phyloP scores from a whole-genome alignment of 2,888 invertebrate species.

The Andrena praecox region DNA sequence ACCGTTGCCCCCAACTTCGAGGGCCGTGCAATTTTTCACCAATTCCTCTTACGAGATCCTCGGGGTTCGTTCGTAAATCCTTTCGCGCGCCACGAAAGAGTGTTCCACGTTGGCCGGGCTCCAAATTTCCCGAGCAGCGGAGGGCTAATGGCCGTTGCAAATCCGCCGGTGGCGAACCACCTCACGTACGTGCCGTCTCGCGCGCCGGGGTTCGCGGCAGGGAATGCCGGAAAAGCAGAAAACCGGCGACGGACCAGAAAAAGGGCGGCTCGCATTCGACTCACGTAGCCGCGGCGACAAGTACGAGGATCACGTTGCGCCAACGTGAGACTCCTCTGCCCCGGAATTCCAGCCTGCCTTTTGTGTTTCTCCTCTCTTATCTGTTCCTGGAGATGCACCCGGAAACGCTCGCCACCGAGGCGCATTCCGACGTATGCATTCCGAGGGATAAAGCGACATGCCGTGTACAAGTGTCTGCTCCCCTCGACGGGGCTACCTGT shows the following conservation, averaged over 20 bases:
- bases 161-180: slow-evolving; percentile 27
- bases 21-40: too few species aligned
- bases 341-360: slow-evolving; percentile 69
- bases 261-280: slow-evolving; percentile 46
- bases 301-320: slow-evolving; percentile 62
- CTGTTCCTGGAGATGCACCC: slow-evolving; percentile 70
- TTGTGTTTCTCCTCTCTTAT: slow-evolving; percentile 63
- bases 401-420: slow-evolving; percentile 54
- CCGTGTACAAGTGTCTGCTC: slow-evolving; percentile 23
- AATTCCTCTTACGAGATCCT: neutral
- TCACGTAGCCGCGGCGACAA: slow-evolving; percentile 41
- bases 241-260: slow-evolving; percentile 45
- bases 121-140: slow-evolving; percentile 1
- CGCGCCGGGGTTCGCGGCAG: slow-evolving; percentile 6
- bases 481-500: neutral
- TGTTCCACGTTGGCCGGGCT: slow-evolving; percentile 15
- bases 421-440: slow-evolving; percentile 48
- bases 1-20: too few species aligned
- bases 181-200: slow-evolving; percentile 34
- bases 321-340: slow-evolving; percentile 68
- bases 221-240: slow-evolving; percentile 45
- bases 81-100: neutral
- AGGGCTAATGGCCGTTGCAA: slow-evolving; percentile 15
- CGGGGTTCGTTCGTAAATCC: neutral
- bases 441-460: slow-evolving; percentile 35